phyloP scores from a whole-genome alignment of 2,113 vertebrate genomes.

The Puntigrus tetrazona region DNA sequence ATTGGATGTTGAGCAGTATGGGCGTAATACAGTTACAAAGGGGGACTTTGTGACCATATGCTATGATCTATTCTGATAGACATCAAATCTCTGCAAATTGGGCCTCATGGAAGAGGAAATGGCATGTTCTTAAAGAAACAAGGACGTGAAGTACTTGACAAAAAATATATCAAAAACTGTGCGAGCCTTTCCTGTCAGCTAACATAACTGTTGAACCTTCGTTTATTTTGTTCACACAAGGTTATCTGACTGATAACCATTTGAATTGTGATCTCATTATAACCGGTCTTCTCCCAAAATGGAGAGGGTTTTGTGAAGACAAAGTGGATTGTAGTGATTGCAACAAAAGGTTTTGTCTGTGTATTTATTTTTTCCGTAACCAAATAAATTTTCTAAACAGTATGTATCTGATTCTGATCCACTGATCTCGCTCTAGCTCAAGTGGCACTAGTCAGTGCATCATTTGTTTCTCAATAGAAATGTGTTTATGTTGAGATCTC shows the following conservation, averaged over 20 bases:
- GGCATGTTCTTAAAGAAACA: conserved; percentile 43
- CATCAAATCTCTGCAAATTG: conserved; percentile 42
- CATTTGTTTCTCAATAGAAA: neutral
- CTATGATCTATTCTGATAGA: conserved; percentile 40
- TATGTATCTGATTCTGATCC: too few relatives aligned
- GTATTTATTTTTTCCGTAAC: neutral
- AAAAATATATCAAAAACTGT: neutral
- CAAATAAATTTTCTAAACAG: neutral
- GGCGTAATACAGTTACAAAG: conserved; percentile 55
- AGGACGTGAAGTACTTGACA: neutral
- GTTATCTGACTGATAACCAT: conserved; percentile 16
- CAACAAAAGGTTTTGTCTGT: neutral
- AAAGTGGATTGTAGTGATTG: neutral
- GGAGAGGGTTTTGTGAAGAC: neutral
- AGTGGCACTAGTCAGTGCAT: neutral
- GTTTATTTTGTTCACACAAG: neutral
- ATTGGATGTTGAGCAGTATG: conserved; percentile 44
- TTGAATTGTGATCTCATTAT: neutral
- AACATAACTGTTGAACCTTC: neutral
- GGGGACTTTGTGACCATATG: conserved; percentile 58
- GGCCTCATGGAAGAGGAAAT: conserved; percentile 30
- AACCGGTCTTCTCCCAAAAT: neutral
- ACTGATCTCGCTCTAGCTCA: neutral
- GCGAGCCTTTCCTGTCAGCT: neutral
- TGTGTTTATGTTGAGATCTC: neutral